Conservation (phyloP, 2,113 vertebrate genomes). For the Todiramphus chloris region DNA sequence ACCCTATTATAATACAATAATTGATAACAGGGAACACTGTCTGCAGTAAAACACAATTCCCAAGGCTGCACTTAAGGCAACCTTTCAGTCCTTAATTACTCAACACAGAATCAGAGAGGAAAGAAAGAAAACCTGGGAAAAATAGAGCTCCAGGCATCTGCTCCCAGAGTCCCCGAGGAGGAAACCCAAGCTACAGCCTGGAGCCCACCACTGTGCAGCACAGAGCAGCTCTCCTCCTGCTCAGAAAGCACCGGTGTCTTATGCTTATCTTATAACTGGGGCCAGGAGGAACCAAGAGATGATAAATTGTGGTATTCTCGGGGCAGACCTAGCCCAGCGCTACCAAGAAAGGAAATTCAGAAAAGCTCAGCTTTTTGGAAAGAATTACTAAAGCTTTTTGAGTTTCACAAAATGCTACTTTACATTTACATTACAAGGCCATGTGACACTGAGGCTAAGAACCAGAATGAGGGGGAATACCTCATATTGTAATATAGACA, state of each 20-base stretch:
- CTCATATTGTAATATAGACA: background rate
- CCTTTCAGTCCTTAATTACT: slow-evolving; percentile 32
- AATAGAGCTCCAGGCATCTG: background rate
- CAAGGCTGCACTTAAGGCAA: slow-evolving; percentile 39
- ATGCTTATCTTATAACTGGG: background rate
- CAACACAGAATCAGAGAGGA: background rate
- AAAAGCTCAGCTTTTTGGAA: background rate
- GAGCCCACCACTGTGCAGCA: background rate
- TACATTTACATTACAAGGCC: background rate
- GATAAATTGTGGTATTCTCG: background rate
- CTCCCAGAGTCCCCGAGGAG: background rate
- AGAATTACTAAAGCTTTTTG: background rate
- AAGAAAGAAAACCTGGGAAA: slow-evolving; percentile 1
- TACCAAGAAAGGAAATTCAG: background rate
- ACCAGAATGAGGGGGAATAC: background rate
- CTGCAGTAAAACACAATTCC: slow-evolving; percentile 26
- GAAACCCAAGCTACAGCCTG: background rate
- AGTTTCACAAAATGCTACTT: background rate
- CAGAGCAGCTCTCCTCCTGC: background rate
- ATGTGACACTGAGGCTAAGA: background rate
- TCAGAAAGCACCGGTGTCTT: rapidly evolving
- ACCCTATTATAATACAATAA: background rate
- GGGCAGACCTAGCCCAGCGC: background rate
- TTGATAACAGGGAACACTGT: background rate
- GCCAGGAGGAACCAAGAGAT: background rate